Percentiles rank a stretch among this genome's conserved stretches.
These are phyloP conservation scores for Orussus abietinus DNA, from an alignment of 1,140 invertebrate species.

Conservation along the genomic window DNA sequence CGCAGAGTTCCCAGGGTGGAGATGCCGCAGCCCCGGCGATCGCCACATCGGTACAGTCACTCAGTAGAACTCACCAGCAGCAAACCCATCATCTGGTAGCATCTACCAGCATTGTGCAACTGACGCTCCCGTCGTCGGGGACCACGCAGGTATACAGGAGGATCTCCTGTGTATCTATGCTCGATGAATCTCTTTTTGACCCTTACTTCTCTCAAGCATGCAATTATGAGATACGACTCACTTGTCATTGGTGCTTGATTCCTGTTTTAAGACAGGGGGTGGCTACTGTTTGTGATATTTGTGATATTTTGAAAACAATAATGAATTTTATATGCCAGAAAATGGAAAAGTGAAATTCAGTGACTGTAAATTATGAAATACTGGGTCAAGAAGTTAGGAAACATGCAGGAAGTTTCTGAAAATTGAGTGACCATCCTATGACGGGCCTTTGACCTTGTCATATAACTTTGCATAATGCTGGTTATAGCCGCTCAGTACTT, in stretches of 20 bases:
- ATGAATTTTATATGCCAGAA: too few relatives aligned
- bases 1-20: slow-evolving; percentile 53
- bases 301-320: too few relatives aligned
- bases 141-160: slow-evolving; percentile 64
- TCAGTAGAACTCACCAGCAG: slow-evolving; percentile 53
- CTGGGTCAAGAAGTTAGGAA: too few relatives aligned
- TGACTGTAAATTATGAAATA: too few relatives aligned
- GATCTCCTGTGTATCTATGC: slow-evolving; percentile 46
- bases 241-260: too few relatives aligned
- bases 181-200: slow-evolving; percentile 21
- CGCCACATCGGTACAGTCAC: slow-evolving; percentile 57
- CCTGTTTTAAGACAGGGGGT: too few relatives aligned
- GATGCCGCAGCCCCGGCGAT: slow-evolving; percentile 52
- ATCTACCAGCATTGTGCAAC: slow-evolving; percentile 78
- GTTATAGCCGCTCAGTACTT: slow-evolving; percentile 22
- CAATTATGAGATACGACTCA: too few relatives aligned
- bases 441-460: not conserved
- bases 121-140: slow-evolving; percentile 68
- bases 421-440: too few relatives aligned
- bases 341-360: too few relatives aligned
- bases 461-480: slow-evolving; percentile 47
- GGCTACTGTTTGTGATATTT: too few relatives aligned
- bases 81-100: slow-evolving; percentile 58
- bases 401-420: too few relatives aligned
- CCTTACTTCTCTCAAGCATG: slow-evolving; percentile 1